These are phyloP conservation scores for Drosophila ercepeae DNA, from an alignment of 1,140 invertebrate genomes.

Conservation along the genomic window DNA sequence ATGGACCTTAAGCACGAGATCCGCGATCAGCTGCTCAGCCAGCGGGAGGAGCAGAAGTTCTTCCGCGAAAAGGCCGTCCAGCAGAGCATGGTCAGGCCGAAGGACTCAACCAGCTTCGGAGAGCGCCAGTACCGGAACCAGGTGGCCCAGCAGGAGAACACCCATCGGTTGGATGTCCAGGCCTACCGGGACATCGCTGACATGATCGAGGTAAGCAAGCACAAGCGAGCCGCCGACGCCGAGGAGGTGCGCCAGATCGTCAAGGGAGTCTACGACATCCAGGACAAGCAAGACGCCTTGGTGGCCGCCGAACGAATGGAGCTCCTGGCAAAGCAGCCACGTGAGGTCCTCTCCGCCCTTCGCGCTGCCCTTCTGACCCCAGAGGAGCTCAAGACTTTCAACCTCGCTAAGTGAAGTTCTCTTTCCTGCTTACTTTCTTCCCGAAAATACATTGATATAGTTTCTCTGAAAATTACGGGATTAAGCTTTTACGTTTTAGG, in stretches of 20 bases:
- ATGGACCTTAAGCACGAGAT: conserved; percentile 34
- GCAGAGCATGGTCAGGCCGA: conserved; percentile 1
- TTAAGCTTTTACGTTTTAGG: background rate
- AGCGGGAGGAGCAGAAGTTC: conserved; percentile 50
- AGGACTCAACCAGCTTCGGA: conserved; percentile 55
- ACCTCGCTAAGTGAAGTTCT: conserved; percentile 16
- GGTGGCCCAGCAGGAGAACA: background rate
- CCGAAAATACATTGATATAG: background rate
- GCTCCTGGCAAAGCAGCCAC: conserved; percentile 33
- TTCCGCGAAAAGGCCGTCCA: conserved; percentile 26
- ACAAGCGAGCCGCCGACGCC: conserved; percentile 7
- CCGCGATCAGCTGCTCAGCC: conserved; percentile 44
- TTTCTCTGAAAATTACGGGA: background rate
- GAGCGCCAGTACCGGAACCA: conserved; percentile 44
- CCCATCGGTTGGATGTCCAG: background rate
- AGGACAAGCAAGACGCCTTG: conserved; percentile 26
- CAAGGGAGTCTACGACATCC: conserved; percentile 29
- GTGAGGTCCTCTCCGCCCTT: conserved; percentile 38
- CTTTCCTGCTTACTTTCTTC: background rate
- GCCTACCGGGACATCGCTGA: conserved; percentile 10
- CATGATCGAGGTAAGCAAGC: conserved; percentile 10
- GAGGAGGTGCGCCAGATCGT: conserved; percentile 39
- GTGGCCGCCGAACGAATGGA: conserved; percentile 55
- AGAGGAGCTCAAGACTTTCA: conserved; percentile 34
- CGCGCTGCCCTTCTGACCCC: conserved; percentile 26